These are phyloP conservation scores for Pseudococcus longispinus DNA, from an alignment of 2,888 invertebrate species.

Conservation along the genomic window DNA sequence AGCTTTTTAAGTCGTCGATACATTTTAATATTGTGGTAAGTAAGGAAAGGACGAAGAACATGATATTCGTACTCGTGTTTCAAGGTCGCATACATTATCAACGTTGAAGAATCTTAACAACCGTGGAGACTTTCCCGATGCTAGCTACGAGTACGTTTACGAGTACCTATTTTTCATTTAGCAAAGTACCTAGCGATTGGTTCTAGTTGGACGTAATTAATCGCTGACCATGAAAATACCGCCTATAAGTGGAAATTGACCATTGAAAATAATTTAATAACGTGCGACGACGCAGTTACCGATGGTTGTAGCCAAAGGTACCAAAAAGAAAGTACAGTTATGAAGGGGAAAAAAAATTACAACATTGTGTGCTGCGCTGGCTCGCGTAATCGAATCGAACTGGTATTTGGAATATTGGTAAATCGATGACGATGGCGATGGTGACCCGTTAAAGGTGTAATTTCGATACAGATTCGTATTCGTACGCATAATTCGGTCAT, in stretches of 20 bases:
- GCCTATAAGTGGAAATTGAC: neutral
- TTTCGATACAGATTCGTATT: neutral
- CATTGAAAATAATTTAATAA: neutral
- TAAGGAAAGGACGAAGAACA: neutral
- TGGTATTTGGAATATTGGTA: neutral
- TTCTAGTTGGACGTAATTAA: conserved; percentile 15
- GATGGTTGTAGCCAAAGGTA: neutral
- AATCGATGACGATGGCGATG: neutral
- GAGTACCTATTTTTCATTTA: neutral
- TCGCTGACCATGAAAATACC: neutral
- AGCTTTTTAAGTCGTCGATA: neutral
- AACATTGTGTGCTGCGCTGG: neutral
- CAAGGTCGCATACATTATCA: conserved; percentile 5
- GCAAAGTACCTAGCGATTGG: neutral
- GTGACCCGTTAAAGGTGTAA: neutral
- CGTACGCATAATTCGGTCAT: neutral
- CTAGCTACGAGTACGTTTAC: neutral
- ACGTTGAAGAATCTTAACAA: neutral
- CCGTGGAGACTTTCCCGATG: conserved; percentile 22
- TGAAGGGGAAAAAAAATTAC: neutral
- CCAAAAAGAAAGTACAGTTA: neutral
- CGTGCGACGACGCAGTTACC: neutral
- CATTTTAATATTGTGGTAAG: no score
- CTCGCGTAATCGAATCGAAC: conserved; percentile 14
- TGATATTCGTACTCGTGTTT: neutral